A percentile compares a stretch with the other conserved stretches of the same genome.
Evolutionary conservation across 2,797 vertebrate genomes (phyloP).

Genomic region (Scarus forsteni): DNA sequence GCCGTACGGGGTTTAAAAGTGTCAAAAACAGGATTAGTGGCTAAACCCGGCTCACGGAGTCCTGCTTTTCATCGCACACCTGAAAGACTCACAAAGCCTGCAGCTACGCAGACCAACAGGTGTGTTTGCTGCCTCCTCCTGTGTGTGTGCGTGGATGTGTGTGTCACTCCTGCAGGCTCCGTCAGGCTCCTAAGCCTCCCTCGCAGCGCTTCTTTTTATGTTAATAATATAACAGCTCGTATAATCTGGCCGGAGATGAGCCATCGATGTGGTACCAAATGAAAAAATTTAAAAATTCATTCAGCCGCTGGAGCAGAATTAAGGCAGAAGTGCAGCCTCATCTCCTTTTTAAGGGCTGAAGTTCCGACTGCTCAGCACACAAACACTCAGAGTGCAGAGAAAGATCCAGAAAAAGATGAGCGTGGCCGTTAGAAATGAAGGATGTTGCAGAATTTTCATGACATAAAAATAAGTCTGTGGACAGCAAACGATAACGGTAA

Average conservation of each 20-base stretch:
- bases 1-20: background rate
- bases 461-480: background rate
- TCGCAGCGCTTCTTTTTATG: constrained; percentile 18
- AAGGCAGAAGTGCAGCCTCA: constrained; percentile 28
- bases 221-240: constrained; percentile 44
- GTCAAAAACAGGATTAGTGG: constrained; percentile 30
- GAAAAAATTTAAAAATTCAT: constrained; percentile 23
- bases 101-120: constrained; percentile 3
- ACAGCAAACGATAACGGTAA: background rate
- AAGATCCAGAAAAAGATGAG: no score
- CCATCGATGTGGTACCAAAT: constrained; percentile 22
- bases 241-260: constrained; percentile 32
- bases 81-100: background rate
- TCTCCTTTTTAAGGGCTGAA: constrained; percentile 11
- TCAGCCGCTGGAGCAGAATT: constrained; percentile 26
- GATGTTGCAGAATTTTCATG: background rate
- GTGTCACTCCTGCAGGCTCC: background rate
- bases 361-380: constrained; percentile 20
- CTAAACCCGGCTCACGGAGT: constrained; percentile 15
- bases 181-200: background rate
- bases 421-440: background rate
- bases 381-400: background rate
- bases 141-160: background rate
- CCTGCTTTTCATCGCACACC: background rate
- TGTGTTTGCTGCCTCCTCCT: constrained; percentile 1